Conservation (phyloP, 2,888 invertebrate genomes). For the Pristionchus entomophagus region DNA sequence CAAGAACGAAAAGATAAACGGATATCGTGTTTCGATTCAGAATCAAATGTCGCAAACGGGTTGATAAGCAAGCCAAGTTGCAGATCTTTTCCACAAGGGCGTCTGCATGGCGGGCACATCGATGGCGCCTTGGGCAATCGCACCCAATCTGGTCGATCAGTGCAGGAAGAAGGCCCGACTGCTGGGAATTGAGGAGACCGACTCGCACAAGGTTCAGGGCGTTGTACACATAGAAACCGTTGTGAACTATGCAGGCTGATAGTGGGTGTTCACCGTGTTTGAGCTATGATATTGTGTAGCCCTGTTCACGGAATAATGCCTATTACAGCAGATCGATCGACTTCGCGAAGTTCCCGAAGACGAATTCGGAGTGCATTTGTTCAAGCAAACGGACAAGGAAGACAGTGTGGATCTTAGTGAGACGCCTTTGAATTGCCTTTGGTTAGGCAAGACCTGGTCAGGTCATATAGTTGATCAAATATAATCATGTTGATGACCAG, state of each 20-base stretch:
- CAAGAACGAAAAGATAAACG: neutral
- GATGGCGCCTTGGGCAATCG: neutral
- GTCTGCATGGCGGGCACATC: neutral
- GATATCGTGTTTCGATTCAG: neutral
- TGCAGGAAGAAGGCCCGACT: conserved; percentile 46
- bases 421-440: neutral
- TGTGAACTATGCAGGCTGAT: neutral
- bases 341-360: neutral
- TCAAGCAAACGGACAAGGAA: neutral
- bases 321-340: neutral
- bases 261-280: neutral
- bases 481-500: too few relatives aligned
- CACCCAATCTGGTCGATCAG: neutral
- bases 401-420: neutral
- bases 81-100: conserved; percentile 35
- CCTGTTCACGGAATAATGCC: too few relatives aligned
- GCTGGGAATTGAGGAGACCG: conserved; percentile 62
- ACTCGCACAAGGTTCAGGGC: conserved; percentile 61
- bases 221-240: too few relatives aligned
- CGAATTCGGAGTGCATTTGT: neutral
- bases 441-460: too few relatives aligned
- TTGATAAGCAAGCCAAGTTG: neutral
- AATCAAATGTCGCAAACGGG: neutral
- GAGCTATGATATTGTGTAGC: neutral
- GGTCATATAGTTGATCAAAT: too few relatives aligned